phyloP scores from a whole-genome alignment of 2,797 vertebrate species.

The Varecia variegata region DNA sequence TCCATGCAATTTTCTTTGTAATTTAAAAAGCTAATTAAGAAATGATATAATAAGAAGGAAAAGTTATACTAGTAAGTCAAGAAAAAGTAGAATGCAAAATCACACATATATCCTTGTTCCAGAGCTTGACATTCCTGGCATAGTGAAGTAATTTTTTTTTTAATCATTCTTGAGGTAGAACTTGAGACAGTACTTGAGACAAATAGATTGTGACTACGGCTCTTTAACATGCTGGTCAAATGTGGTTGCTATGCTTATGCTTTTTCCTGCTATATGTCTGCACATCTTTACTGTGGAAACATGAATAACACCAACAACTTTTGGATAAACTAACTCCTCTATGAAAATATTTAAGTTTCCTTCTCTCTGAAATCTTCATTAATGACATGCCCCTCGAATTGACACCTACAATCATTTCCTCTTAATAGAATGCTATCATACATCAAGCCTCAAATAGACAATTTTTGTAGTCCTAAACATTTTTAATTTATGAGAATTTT shows the following conservation, averaged over 20 bases:
- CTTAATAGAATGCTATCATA: background rate
- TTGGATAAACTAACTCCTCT: background rate
- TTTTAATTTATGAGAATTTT: background rate
- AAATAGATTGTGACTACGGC: background rate
- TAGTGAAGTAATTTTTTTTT: background rate
- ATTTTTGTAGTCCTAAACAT: background rate
- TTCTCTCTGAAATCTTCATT: background rate
- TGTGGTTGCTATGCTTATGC: background rate
- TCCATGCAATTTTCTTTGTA: background rate
- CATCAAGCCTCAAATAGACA: background rate
- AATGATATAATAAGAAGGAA: background rate
- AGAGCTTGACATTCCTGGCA: background rate
- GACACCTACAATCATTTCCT: background rate
- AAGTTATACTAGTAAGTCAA: background rate
- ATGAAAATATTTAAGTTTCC: background rate
- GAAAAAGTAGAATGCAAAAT: background rate
- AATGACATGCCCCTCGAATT: background rate
- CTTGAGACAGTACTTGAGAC: background rate
- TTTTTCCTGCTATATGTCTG: background rate
- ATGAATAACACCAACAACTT: background rate
- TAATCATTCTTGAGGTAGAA: background rate
- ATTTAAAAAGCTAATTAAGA: slow-evolving; percentile 17
- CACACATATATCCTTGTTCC: background rate
- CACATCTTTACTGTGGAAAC: background rate
- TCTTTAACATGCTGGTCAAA: background rate